Evolutionary conservation across 2,113 vertebrate species (phyloP).

Genomic region (Anhinga anhinga): DNA sequence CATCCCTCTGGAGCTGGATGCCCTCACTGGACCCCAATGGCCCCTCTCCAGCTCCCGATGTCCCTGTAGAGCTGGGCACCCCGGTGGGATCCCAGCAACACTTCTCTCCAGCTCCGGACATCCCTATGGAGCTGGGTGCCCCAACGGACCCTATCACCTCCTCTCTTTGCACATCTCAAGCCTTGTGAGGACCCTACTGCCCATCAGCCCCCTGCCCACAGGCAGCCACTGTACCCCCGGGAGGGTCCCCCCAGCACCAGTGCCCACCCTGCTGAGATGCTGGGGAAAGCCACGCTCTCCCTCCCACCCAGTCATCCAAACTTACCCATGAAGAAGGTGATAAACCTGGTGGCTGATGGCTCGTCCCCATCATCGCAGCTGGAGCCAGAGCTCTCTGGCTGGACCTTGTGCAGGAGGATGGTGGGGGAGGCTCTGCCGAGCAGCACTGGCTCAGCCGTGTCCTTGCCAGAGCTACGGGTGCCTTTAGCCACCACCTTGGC

Average conservation of each 20-base stretch:
- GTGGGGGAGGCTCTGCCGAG: background rate
- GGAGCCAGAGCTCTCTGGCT: background rate
- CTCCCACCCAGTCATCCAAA: background rate
- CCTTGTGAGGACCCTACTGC: background rate
- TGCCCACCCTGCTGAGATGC: background rate
- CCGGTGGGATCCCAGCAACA: background rate
- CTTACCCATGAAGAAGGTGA: background rate
- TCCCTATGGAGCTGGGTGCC: background rate
- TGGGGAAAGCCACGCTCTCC: background rate
- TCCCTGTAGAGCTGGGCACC: background rate
- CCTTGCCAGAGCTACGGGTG: background rate
- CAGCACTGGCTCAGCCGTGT: background rate
- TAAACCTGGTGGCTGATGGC: fast-evolving
- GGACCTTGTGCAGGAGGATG: background rate
- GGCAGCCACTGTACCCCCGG: background rate
- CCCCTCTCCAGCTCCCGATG: fast-evolving
- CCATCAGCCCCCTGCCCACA: fast-evolving
- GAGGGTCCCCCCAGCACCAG: fast-evolving
- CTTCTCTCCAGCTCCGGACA: background rate
- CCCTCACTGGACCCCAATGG: fast-evolving
- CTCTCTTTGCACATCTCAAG: background rate
- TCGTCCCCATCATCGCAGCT: background rate
- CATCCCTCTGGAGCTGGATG: background rate
- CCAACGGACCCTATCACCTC: background rate
- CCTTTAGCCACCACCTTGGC: background rate